Evolutionary conservation across 2,888 invertebrate genomes (phyloP).

Genomic region (Rhodophaea formosa): DNA sequence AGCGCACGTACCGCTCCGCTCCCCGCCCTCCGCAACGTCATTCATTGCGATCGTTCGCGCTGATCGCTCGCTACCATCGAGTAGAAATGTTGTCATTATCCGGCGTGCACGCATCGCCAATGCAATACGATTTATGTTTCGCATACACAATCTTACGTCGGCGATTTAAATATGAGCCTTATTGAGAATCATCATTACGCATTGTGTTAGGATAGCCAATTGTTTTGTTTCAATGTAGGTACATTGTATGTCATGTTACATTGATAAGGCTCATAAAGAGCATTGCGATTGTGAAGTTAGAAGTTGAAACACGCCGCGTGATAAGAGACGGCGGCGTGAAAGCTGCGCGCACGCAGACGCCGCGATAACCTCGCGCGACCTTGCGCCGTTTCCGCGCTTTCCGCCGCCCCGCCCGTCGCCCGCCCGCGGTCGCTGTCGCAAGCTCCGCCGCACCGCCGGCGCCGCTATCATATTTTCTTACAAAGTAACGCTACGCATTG

Average conservation of each 20-base stretch:
- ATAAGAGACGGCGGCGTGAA: conserved; percentile 52
- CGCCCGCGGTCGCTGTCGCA: neutral
- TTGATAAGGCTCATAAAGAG: conserved; percentile 7
- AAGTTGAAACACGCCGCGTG: conserved; percentile 44
- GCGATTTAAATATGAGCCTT: conserved; percentile 51
- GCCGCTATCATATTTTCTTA: neutral
- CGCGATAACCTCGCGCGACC: conserved; percentile 64
- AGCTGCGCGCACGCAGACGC: conserved; percentile 48
- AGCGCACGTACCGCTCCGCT: conserved; percentile 61
- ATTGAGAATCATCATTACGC: conserved; percentile 41
- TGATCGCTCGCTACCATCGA: conserved; percentile 72
- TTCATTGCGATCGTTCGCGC: conserved; percentile 77
- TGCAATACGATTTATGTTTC: conserved; percentile 57
- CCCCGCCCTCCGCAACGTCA: conserved; percentile 63
- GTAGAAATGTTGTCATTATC: conserved; percentile 78
- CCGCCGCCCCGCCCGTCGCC: conserved; percentile 32
- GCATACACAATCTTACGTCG: conserved; percentile 53
- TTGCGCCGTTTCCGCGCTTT: conserved; percentile 51
- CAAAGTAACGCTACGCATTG: neutral
- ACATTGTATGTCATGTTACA: neutral
- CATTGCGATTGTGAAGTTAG: conserved; percentile 21
- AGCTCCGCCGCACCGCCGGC: neutral
- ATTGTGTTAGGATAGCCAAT: conserved; percentile 37
- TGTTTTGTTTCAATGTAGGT: conserved; percentile 29
- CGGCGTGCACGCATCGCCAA: conserved; percentile 64